Conservation (phyloP, 2,888 invertebrate genomes). For the Leptopterna dolabrata region DNA sequence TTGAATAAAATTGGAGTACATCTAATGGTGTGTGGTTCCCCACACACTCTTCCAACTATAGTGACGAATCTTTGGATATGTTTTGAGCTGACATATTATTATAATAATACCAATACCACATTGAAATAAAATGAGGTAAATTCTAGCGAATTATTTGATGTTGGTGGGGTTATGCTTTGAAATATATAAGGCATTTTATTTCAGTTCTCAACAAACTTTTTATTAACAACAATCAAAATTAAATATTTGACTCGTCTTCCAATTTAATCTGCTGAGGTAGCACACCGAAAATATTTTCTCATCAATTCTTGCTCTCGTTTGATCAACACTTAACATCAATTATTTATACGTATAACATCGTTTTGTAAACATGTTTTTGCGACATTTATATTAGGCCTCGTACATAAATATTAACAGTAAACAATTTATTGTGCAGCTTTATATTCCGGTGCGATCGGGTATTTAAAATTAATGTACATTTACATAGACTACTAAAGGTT, state of each 20-base stretch:
- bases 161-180: not conserved
- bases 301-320: not conserved
- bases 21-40: too few relatives aligned
- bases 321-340: not conserved
- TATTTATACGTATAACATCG: not conserved
- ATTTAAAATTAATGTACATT: not conserved
- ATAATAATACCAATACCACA: too few relatives aligned
- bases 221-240: slow-evolving; percentile 20
- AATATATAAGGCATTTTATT: not conserved
- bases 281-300: slow-evolving; percentile 39
- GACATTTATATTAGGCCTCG: slow-evolving; percentile 6
- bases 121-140: too few relatives aligned
- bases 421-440: not conserved
- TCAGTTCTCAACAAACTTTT: not conserved
- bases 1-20: too few relatives aligned
- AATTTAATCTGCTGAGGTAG: slow-evolving; percentile 1
- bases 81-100: too few relatives aligned
- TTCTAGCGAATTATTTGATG: too few relatives aligned
- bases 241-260: not conserved
- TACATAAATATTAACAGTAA: not conserved
- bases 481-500: not conserved
- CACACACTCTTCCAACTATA: too few relatives aligned
- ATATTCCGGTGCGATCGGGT: not conserved
- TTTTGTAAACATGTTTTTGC: not conserved
- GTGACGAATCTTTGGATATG: too few relatives aligned